Conservation (phyloP, 2,113 vertebrate species). For the Serilophus lunatus region DNA sequence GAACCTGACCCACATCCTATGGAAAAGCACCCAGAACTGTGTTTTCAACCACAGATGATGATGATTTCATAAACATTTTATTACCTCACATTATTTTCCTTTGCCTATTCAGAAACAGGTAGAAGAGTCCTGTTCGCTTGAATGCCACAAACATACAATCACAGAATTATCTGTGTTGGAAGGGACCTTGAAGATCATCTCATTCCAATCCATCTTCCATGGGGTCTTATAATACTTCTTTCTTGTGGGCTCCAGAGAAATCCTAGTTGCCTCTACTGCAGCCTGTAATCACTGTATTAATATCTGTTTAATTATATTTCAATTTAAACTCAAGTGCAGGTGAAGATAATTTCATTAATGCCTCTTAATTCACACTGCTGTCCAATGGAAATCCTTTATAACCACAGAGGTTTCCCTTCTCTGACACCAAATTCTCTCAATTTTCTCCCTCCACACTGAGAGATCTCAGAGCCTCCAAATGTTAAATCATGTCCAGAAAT, state of each 20-base stretch:
- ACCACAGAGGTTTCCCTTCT: not conserved
- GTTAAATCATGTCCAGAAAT: not conserved
- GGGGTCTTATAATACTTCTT: not conserved
- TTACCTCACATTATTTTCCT: not conserved
- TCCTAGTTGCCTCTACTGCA: not conserved
- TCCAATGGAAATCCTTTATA: not conserved
- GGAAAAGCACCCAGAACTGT: not conserved
- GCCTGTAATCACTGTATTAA: not conserved
- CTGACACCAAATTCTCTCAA: not conserved
- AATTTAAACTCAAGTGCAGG: not conserved
- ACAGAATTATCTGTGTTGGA: not conserved
- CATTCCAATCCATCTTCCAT: not conserved
- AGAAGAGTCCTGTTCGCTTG: not conserved
- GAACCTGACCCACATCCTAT: not conserved
- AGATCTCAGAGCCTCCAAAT: accelerated
- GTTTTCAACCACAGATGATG: not conserved
- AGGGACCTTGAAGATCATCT: not conserved
- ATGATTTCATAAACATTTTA: not conserved
- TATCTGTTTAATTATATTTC: not conserved
- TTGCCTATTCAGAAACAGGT: not conserved
- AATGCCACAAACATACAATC: not conserved
- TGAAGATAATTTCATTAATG: not conserved
- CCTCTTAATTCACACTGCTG: not conserved
- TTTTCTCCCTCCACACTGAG: not conserved
- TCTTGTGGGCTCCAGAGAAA: not conserved